phyloP scores from a whole-genome alignment of 2,113 vertebrate genomes.

The Oryzias javanicus region DNA sequence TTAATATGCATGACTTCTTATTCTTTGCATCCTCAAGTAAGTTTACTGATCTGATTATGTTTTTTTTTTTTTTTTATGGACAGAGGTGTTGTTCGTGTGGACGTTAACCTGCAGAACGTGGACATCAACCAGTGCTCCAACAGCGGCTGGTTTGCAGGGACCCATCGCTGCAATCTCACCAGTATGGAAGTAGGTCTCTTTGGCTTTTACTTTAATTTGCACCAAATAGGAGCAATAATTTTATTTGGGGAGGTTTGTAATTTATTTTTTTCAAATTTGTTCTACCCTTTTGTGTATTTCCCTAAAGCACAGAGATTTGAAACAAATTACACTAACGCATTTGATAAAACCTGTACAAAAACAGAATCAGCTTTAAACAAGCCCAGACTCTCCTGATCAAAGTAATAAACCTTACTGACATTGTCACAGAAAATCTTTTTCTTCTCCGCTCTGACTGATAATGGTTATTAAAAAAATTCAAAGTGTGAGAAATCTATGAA shows the following conservation, averaged over 20 bases:
- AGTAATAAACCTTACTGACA: too few species aligned
- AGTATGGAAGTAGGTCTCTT: conserved; percentile 86
- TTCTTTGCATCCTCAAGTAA: neutral
- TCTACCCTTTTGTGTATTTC: too few species aligned
- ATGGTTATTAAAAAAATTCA: too few species aligned
- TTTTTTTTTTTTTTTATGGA: neutral
- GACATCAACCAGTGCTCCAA: conserved; percentile 96
- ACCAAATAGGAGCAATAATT: neutral
- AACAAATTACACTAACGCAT: too few species aligned
- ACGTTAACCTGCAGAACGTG: conserved; percentile 94
- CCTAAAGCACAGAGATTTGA: too few species aligned
- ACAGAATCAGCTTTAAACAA: too few species aligned
- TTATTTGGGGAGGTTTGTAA: neutral
- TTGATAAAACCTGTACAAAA: too few species aligned
- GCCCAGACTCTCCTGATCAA: too few species aligned
- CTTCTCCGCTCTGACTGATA: too few species aligned
- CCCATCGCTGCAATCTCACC: conserved; percentile 93
- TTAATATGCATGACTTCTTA: conserved; percentile 1
- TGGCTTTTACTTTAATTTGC: neutral
- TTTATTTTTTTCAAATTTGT: too few species aligned
- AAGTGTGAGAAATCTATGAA: too few species aligned
- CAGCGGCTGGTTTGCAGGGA: conserved; percentile 95
- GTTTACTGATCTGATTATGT: neutral
- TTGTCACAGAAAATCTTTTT: too few species aligned
- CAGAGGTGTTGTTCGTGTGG: conserved; percentile 92